Percentiles rank a stretch among this genome's conserved stretches.
These are phyloP conservation scores for Teleopsis dalmanni DNA, from an alignment of 1,140 invertebrate species.

Conservation along the genomic window DNA sequence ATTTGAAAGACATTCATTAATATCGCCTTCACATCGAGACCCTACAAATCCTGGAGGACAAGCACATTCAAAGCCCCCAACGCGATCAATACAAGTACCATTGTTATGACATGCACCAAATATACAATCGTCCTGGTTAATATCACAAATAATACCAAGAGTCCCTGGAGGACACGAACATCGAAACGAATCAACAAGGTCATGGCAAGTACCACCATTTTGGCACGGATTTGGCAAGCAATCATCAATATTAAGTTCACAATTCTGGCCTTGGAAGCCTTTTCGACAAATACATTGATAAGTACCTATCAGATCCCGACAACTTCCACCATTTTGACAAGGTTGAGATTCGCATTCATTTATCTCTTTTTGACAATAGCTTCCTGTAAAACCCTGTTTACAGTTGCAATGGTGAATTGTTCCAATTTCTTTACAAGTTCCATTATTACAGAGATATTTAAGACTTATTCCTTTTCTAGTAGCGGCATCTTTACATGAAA, in stretches of 20 bases:
- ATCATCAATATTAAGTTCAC: constrained; percentile 87
- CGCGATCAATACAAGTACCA: constrained; percentile 84
- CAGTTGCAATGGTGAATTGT: constrained; percentile 86
- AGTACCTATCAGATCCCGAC: constrained; percentile 73
- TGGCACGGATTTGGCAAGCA: constrained; percentile 84
- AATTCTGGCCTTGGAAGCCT: constrained; percentile 90
- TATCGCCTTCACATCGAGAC: constrained; percentile 82
- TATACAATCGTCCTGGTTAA: constrained; percentile 84
- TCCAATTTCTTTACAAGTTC: constrained; percentile 81
- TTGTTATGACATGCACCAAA: constrained; percentile 90
- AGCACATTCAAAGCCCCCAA: constrained; percentile 83
- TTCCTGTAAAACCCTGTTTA: constrained; percentile 78
- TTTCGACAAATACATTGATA: constrained; percentile 80
- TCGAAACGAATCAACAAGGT: constrained; percentile 75
- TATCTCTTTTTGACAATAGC: constrained; percentile 82
- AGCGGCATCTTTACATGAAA: constrained; percentile 82
- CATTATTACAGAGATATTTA: constrained; percentile 80
- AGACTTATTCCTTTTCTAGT: constrained; percentile 68
- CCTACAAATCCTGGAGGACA: constrained; percentile 88
- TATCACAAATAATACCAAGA: constrained; percentile 80
- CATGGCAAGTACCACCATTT: constrained; percentile 87
- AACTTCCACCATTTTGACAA: constrained; percentile 83
- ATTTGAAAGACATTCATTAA: constrained; percentile 89
- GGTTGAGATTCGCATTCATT: constrained; percentile 83
- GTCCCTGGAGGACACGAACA: constrained; percentile 91